phyloP scores from a whole-genome alignment of 2,797 vertebrate species.

The Platyrinchus mystaceus region DNA sequence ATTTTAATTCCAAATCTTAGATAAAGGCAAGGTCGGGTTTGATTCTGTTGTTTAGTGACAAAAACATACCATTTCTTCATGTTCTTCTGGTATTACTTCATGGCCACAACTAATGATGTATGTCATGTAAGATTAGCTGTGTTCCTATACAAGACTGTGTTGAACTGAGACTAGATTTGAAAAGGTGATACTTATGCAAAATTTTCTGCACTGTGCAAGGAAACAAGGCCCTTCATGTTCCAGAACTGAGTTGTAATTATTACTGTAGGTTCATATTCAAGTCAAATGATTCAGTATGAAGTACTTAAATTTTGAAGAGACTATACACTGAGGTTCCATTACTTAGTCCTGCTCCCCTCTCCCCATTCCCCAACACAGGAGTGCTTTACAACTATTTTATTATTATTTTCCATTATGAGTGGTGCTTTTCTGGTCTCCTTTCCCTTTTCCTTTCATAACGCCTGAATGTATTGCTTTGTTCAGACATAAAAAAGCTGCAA shows the following conservation, averaged over 20 bases:
- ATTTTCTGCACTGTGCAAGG: not conserved
- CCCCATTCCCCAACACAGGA: not conserved
- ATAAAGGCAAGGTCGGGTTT: not conserved
- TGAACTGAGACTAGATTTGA: not conserved
- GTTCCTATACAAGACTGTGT: not conserved
- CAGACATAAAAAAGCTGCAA: constrained; percentile 6
- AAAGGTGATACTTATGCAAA: not conserved
- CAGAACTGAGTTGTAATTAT: not conserved
- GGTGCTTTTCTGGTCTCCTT: constrained; percentile 11
- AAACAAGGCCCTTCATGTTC: not conserved
- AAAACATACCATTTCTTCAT: not conserved
- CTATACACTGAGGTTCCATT: not conserved
- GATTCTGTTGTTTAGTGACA: not conserved
- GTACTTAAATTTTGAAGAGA: not conserved
- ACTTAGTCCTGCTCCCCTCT: not conserved
- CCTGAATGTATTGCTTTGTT: constrained; percentile 6
- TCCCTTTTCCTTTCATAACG: not conserved
- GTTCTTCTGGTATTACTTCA: not conserved
- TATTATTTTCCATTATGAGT: constrained; percentile 25
- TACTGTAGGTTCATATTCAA: not conserved
- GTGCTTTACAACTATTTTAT: not conserved
- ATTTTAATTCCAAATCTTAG: not conserved
- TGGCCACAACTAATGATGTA: not conserved
- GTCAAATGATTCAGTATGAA: not conserved
- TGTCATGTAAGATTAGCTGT: not conserved